Base-by-base conservation (phyloP, 2,113 vertebrate genomes). In the Bujurquina vittata region DNA sequence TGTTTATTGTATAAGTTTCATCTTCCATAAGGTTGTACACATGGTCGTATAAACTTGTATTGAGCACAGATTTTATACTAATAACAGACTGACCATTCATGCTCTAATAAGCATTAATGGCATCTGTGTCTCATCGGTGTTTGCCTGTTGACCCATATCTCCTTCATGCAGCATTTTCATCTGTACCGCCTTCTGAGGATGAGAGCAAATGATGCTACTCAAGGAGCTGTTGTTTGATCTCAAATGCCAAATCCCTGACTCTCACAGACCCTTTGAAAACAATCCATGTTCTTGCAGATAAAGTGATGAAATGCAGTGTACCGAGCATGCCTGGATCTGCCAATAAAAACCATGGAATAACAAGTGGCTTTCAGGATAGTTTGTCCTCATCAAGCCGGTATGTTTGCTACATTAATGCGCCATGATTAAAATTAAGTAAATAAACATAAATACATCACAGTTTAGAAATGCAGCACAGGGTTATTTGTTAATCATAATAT, bases 91-190 rank as follows among this genome's bases (percentile, higher is more conserved):
- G 78, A 62, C 49, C 49, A 49, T 79, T 83, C 60, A 86, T 58
- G 88, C 81, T 87, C 65, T 77, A 89, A 12, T 84, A 18, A 40
- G 72, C 82, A 81, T 85, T 83, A 75, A 57, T 82, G 72, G 78
- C 90, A 87, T 86, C 89, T 88, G 86, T 87, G 72, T 79, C 74
- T 75, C 52, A 69, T 69, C 63, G 49, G 63, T 37, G 67, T 49
- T 83, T 67, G 54, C 31, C 35, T 77, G 37, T 29, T 88, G 87
- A 87, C 84, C 80, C 63, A 77, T 57, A 40, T 63, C 54, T 85
- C 84, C 80, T 84, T 86, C 73, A 61, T 72, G 60, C 56, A 74
- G 63, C 5, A 8, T 49, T 52, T 81, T 62, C 58, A 54, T 76
- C 55, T 33, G 33, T 18, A 23, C n/a, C 20, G 23, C 7, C 65